Base-by-base conservation (phyloP, 2,113 vertebrate species). In the Neodontobutis hainanensis region DNA sequence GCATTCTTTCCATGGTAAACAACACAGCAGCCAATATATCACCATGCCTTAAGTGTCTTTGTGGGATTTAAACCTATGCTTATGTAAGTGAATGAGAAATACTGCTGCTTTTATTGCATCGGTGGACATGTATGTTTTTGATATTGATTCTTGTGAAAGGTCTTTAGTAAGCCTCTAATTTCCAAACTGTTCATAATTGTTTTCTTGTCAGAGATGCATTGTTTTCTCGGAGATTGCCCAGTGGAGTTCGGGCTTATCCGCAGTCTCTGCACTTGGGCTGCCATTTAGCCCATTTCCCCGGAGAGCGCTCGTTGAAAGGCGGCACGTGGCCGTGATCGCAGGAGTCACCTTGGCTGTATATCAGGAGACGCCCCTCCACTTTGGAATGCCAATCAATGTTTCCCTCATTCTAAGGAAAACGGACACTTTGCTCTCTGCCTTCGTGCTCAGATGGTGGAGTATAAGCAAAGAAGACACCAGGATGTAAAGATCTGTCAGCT, bases 331-430 rank as follows among this genome's bases (percentile, higher is more conserved):
- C 69, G 75, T 73, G 61, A 65, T 58, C 69, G 62, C 65, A 59
- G 35, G 49, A 81, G 75, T 85, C 83, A 84, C 80, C 86, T 85
- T 79, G 56, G 65, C 12, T 49, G 36, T 16, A 5, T 5, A 56
- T 12, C 49, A 27, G 11, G 11, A 44, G 72, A 61, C 64, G 63
- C 53, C 47, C 53, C 68, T 63, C 15, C 14, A 65, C 52, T 52
- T 69, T 72, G 42, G 14, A 48, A 38, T 61, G 36, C 64, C 56
- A 49, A 61, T 72, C 65, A 51, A 5, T 36, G 8, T 61, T 63
- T 62, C 32, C 51, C 11, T 51, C 51, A 68, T 70, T 42, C n/a
- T n/a, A 43, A 44, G 51, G 11, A 59, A 68, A 72, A 53, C 44
- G 48, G 67, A 65, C 58, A 60, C 19, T n/a, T 63, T 47, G n/a